Base-by-base conservation (phyloP, 1,140 invertebrate species). In the Leptestheria dahalacensis region DNA sequence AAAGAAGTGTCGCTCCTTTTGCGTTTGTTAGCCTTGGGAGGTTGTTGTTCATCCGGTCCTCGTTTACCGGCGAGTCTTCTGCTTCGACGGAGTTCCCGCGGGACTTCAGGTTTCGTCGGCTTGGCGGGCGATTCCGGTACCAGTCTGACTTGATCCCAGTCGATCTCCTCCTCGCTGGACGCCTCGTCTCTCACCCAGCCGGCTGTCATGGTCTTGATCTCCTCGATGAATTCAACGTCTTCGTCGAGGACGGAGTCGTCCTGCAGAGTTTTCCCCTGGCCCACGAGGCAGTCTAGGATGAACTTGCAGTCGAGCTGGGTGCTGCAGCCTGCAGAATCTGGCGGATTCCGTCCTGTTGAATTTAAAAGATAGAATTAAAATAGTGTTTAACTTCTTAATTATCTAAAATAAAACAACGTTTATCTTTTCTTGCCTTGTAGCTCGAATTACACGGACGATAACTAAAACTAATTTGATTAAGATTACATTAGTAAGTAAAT, bases 91-190 rank as follows among this genome's bases (percentile, higher is more conserved):
- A 24, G 18, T 6, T 50, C 25, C 26, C 20, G 12, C 28, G 18
- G 0, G 15, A 15, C 6, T 41, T 53, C 1, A n/a, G 21, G 20
- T 28, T 49, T 25, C 55, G 59, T 10, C 59, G 63, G 21, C 58
- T 60, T 50, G 57, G 57, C 48, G 49, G 25, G n/a, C n/a, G n/a
- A n/a, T n/a, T n/a, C n/a, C n/a, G n/a, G n/a, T n/a, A n/a, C n/a
- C n/a, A n/a, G n/a, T n/a, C n/a, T 28, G 41, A 57, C 15, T 4
- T 26, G 10, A 33, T 11, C 74, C 74, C 54, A 71, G 75, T 25
- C 73, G 76, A 59, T 74, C 11, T 24, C 18, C 18, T 20, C 24
- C 49, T 51, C 24, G 24, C 24, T 20, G 49, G 49, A 20, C 6
- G 24, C 18, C 15, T 41, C 33, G 33, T 41, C 33, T 15, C 6